Percentiles rank a stretch among this genome's conserved stretches.
Evolutionary conservation across 2,888 invertebrate genomes (phyloP).

Genomic region (Melipona bicolor): DNA sequence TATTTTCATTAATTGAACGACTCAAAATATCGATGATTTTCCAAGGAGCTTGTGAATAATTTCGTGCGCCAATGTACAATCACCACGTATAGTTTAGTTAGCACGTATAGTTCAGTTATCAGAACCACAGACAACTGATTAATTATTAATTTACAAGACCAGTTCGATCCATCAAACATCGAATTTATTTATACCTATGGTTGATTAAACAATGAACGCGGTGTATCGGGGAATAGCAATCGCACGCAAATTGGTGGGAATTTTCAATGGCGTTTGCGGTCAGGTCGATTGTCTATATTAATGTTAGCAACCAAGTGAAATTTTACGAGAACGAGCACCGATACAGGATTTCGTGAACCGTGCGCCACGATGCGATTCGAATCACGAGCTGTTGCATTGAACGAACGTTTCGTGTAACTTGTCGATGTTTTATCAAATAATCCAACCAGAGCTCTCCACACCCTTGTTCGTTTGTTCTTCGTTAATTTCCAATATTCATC

Average conservation of each 20-base stretch:
- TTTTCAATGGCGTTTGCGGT: slow-evolving; percentile 14
- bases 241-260: not conserved
- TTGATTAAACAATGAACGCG: not conserved
- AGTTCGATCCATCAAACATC: not conserved
- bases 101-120: too few species aligned
- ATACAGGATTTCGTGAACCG: not conserved
- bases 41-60: too few species aligned
- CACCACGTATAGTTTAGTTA: too few species aligned
- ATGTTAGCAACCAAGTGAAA: slow-evolving; percentile 6
- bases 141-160: too few species aligned
- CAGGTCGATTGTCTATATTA: not conserved
- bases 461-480: not conserved
- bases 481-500: not conserved
- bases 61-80: too few species aligned
- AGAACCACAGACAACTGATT: too few species aligned
- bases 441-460: not conserved
- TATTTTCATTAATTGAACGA: too few species aligned
- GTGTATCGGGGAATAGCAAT: not conserved
- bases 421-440: too few species aligned
- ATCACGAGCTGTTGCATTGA: too few species aligned
- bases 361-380: too few species aligned
- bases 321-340: not conserved
- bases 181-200: not conserved
- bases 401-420: too few species aligned
- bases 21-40: too few species aligned